Evolutionary conservation across 2,797 vertebrate species (phyloP), one percentile per base, ranked within the genome.

Genomic region (Xyrichtys novacula): DNA sequence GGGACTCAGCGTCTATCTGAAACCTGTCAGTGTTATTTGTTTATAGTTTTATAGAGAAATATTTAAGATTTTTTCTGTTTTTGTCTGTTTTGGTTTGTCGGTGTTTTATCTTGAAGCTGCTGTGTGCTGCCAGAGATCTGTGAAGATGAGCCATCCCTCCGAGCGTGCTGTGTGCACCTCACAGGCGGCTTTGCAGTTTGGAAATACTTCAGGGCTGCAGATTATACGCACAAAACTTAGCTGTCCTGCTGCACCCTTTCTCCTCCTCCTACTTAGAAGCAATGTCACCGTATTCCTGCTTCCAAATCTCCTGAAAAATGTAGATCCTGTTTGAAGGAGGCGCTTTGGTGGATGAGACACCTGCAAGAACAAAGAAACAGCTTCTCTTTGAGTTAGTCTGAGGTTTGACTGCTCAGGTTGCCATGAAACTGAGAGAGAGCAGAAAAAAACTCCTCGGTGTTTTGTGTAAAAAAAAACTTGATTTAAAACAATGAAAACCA

Each of bases 1-100:
- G 6, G 55, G 74, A 68, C 66, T 54, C 39, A 0, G 47, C 3
- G 48, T 25, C 3, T n/a, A 49, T 68, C 58, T 64, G 39, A 54
- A 78, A 69, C 71, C 65, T 56, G 32, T 43, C 74, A 66, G 61
- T 81, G 43, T 84, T 78, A 65, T 84, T 81, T 84, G 67, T 80
- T 59, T 57, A 52, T 60, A 75, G 54, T 34, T 81, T 65, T 71
- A 31, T 57, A 70, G 40, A 71, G 52, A 64, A 15, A 10, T 50
- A 31, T 65, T 36, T 53, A 36, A 63, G 11, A 29, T 3, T 5
- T 47, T 4, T 44, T 49, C 2, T 46, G 8, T n/a, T n/a, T n/a
- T 28, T 32, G 3, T 17, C 10, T 23, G n/a, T 10, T 44, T 28
- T 20, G n/a, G 14, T 44, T 28, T 20, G 29, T 46, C 6, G n/a